These are phyloP conservation scores for Mirza zaza DNA, from an alignment of 2,113 vertebrate species.

Conservation along the genomic window DNA sequence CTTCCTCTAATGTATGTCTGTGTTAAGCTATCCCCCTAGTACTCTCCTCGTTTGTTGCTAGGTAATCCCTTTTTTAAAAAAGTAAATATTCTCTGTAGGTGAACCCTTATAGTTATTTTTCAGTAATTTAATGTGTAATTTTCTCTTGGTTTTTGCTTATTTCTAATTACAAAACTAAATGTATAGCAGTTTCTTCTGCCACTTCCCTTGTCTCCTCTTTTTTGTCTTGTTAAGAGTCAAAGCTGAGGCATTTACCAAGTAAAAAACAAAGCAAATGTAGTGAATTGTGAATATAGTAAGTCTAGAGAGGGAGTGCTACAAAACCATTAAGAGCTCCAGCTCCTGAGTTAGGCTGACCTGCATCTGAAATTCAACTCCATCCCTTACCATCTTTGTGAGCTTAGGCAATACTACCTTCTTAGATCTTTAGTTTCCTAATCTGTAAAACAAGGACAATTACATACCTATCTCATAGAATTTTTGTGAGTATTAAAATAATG, in stretches of 20 bases:
- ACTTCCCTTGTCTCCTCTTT: neutral
- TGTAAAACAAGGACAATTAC: neutral
- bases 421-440: neutral
- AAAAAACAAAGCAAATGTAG: neutral
- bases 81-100: neutral
- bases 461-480: neutral
- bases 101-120: neutral
- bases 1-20: neutral
- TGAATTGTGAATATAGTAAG: neutral
- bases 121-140: neutral
- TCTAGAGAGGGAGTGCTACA: neutral
- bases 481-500: neutral
- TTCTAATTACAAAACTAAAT: conserved; percentile 13
- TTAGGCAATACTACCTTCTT: neutral
- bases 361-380: neutral
- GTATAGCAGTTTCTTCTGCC: neutral
- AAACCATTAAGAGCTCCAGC: neutral
- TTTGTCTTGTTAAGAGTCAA: neutral
- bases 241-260: neutral
- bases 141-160: conserved; percentile 20
- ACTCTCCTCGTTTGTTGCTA: neutral
- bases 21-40: neutral
- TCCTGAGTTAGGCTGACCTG: neutral
- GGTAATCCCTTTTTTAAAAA: neutral
- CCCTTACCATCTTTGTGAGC: neutral